Percentiles rank a stretch among this genome's conserved stretches.
These are phyloP conservation scores for Hoplodrina blanda DNA, from an alignment of 2,888 invertebrate genomes.

Conservation along the genomic window DNA sequence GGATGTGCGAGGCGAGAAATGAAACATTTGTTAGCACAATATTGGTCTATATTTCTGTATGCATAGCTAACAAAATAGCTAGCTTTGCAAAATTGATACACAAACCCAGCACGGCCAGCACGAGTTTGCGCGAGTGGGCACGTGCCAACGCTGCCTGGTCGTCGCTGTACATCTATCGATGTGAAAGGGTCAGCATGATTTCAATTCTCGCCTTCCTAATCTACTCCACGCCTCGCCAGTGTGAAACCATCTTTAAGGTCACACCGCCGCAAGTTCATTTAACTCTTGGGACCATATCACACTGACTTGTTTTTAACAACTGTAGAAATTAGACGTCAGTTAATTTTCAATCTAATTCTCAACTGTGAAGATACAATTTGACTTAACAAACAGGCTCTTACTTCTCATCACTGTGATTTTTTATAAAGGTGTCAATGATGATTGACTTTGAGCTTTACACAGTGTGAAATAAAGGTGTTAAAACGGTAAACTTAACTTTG, in stretches of 20 bases:
- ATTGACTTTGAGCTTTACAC: conserved; percentile 46
- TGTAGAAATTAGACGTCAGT: conserved; percentile 25
- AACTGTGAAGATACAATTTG: conserved; percentile 31
- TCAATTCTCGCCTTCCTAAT: too few species aligned
- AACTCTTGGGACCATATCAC: conserved; percentile 73
- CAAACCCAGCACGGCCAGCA: too few species aligned
- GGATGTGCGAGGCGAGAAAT: too few species aligned
- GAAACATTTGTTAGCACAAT: too few species aligned
- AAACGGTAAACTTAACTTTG: conserved; percentile 13
- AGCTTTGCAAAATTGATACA: too few species aligned
- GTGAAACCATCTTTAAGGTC: conserved; percentile 65
- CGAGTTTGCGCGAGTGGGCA: too few species aligned
- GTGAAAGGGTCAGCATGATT: too few species aligned
- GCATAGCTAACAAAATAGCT: too few species aligned
- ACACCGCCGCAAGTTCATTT: conserved; percentile 77
- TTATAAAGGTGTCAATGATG: conserved; percentile 16
- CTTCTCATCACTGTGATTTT: conserved; percentile 19
- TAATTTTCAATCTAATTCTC: conserved; percentile 33
- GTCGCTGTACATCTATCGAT: too few species aligned
- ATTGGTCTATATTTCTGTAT: too few species aligned
- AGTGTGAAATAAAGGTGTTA: conserved; percentile 27
- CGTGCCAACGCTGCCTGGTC: too few species aligned
- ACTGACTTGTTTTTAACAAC: conserved; percentile 51
- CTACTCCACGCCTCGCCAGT: too few species aligned
- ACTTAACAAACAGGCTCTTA: not conserved